Evolutionary conservation across 2,113 vertebrate species (phyloP).

Genomic region (Amia ocellicauda): DNA sequence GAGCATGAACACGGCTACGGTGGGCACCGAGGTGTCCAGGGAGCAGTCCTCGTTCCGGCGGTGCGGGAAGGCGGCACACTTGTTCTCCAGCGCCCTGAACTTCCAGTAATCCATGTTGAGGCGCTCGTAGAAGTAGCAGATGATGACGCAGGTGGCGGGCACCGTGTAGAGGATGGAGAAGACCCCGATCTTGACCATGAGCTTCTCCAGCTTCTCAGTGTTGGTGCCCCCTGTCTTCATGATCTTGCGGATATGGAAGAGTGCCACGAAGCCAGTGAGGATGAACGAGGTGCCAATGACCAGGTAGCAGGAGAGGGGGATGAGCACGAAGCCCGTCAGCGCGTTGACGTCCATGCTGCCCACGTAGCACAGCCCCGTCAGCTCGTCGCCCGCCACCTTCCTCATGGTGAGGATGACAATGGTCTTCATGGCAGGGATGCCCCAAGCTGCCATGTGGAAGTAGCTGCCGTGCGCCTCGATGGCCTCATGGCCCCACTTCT

Average conservation of each 20-base stretch:
- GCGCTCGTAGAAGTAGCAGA: conserved; percentile 95
- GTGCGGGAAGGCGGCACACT: conserved; percentile 67
- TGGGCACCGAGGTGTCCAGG: conserved; percentile 82
- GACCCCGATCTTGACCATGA: conserved; percentile 97
- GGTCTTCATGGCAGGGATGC: conserved; percentile 90
- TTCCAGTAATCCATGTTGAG: conserved; percentile 94
- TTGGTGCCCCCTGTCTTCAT: conserved; percentile 97
- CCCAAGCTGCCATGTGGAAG: conserved; percentile 97
- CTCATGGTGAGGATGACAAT: conserved; percentile 92
- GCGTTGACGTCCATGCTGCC: conserved; percentile 81
- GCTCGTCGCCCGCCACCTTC: conserved; percentile 92
- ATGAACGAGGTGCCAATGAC: conserved; percentile 93
- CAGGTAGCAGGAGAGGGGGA: conserved; percentile 91
- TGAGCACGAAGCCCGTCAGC: conserved; percentile 87
- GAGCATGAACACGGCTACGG: conserved; percentile 94
- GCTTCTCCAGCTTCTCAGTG: conserved; percentile 95
- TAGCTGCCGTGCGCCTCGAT: conserved; percentile 97
- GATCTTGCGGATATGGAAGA: conserved; percentile 95
- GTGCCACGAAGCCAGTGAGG: conserved; percentile 91
- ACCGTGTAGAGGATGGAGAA: conserved; percentile 97
- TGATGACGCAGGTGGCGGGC: conserved; percentile 92
- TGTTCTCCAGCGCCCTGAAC: conserved; percentile 73
- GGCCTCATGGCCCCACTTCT: conserved; percentile 97
- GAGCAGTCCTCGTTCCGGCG: conserved; percentile 77
- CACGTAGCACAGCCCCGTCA: conserved; percentile 94